Evolutionary conservation across 2,888 invertebrate genomes (phyloP).

Genomic region (Polia nebulosa): DNA sequence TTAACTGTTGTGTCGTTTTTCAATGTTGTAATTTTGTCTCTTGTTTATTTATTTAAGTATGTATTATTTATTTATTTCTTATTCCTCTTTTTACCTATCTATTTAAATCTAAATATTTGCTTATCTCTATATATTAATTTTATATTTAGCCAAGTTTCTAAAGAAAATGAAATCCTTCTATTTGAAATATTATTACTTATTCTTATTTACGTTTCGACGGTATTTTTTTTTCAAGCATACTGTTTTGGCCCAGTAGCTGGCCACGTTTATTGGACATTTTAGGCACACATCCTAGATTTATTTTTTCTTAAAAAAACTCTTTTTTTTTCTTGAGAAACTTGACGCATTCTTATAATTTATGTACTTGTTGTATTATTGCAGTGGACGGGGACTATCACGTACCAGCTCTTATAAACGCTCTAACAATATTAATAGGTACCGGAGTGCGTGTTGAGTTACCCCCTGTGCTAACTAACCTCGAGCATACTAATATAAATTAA

Average conservation of each 20-base stretch:
- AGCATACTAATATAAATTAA: constrained; percentile 34
- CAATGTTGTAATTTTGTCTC: not conserved
- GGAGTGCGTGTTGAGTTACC: constrained; percentile 80
- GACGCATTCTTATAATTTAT: constrained; percentile 51
- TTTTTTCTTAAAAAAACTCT: too few relatives aligned
- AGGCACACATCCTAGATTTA: too few relatives aligned
- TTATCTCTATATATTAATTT: constrained; percentile 28
- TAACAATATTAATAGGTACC: constrained; percentile 93
- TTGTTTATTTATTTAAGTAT: constrained; percentile 15
- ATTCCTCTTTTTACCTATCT: constrained; percentile 20
- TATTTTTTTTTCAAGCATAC: too few relatives aligned
- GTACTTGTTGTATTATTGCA: constrained; percentile 85
- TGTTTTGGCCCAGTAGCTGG: too few relatives aligned
- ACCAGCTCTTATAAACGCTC: constrained; percentile 93
- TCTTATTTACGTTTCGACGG: too few relatives aligned
- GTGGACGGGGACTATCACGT: constrained; percentile 94
- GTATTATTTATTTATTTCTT: constrained; percentile 18
- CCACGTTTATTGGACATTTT: too few relatives aligned
- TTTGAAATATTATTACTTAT: not conserved
- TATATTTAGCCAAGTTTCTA: constrained; percentile 37
- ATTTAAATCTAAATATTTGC: constrained; percentile 14
- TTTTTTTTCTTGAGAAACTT: constrained; percentile 30
- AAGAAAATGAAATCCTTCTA: not conserved
- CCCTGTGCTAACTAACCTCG: constrained; percentile 72
- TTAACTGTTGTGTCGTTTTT: constrained; percentile 1